Evolutionary conservation across 1,140 invertebrate genomes (phyloP), one percentile per base, ranked within the genome.

Genomic region (Bacillus rossius): DNA sequence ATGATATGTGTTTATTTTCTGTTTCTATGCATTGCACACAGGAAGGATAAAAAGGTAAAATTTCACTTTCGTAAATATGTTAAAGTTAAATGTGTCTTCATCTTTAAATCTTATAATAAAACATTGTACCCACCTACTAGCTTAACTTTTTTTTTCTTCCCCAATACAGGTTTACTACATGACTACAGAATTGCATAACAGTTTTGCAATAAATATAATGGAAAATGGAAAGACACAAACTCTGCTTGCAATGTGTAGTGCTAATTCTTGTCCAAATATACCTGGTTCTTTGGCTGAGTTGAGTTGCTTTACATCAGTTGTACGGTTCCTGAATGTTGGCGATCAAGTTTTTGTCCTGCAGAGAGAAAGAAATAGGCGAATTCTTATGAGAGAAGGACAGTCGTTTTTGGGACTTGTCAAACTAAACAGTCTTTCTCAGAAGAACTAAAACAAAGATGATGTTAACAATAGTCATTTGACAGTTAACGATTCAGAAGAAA

Each of bases 301-400:
- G 20, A 64, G 59, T 25, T 64, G 63, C 52, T 64, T 48, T 41
- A 64, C 63, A 5, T 41, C 59, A 2, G 25, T 59, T 1, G 60
- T 61, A 3, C 42, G 57, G 10, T 62, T 42, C 53, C 41, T 64
- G 14, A 41, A 55, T 19, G 43, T 42, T 17, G 54, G 49, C 22
- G 56, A 64, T 29, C 45, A 38, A 7, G 10, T 64, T 2, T 64
- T 55, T 41, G 8, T 64, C 19, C 14, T 37, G 8, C 63, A 64
- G 42, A 26, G 54, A 17, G 57, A 64, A n/a, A 50, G 51, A 16
- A 59, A 62, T 10, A 34, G 60, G n/a, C 43, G 38, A 17, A 51
- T 64, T n/a, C 29, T 61, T n/a, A 23, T 64, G 16, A 23, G 55
- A 14, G 51, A 65, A 10, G 50, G 54, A 8, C 45, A 59, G n/a